Conservation (phyloP, 2,113 vertebrate genomes). For the Gallinago undulata region DNA sequence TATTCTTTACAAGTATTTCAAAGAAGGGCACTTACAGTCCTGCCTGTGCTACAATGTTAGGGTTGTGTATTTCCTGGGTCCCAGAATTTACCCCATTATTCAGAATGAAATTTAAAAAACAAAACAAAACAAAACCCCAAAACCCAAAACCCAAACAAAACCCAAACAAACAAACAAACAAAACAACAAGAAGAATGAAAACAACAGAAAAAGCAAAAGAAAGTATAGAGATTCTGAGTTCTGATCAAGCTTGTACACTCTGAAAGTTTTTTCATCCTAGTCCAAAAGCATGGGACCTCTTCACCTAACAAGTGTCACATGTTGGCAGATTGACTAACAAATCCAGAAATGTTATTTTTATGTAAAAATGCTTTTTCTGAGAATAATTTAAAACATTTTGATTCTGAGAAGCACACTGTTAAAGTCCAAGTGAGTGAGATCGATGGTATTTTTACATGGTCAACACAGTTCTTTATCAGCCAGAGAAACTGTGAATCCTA, state of each 20-base stretch:
- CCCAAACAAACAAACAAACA: neutral
- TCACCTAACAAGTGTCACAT: neutral
- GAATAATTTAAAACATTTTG: neutral
- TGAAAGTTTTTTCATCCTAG: neutral
- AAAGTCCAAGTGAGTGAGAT: neutral
- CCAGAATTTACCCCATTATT: rapidly evolving
- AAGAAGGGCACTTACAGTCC: neutral
- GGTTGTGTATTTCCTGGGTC: neutral
- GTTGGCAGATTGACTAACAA: neutral
- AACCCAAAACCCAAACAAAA: too few relatives aligned
- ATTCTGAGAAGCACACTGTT: neutral
- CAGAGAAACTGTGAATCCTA: neutral
- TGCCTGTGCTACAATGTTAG: neutral
- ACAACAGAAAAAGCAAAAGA: neutral
- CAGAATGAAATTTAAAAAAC: neutral
- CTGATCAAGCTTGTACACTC: neutral
- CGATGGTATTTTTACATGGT: neutral
- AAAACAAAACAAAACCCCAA: neutral
- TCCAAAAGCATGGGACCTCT: neutral
- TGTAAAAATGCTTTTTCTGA: neutral
- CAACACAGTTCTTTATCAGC: neutral
- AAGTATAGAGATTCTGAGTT: neutral
- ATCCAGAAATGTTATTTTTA: neutral
- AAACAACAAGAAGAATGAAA: neutral
- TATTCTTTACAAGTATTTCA: neutral